These are phyloP conservation scores for Drosophila lini DNA, from an alignment of 1,140 invertebrate genomes.

Conservation along the genomic window DNA sequence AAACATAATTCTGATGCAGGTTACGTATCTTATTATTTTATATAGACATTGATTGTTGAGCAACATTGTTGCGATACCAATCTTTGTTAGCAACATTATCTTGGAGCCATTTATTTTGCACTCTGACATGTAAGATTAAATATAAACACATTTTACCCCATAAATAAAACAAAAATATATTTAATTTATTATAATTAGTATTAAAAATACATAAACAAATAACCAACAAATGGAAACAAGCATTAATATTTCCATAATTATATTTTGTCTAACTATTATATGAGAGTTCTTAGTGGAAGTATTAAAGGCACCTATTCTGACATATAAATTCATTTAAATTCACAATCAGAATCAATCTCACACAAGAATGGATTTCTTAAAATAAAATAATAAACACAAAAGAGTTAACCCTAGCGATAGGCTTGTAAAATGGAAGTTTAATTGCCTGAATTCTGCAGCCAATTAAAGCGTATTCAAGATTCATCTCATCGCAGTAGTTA, in stretches of 20 bases:
- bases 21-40: not conserved
- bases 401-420: not conserved
- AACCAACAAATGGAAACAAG: too few relatives aligned
- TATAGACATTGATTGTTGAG: not conserved
- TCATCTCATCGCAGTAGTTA: constrained; percentile 1
- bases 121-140: not conserved
- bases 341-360: too few relatives aligned
- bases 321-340: too few relatives aligned
- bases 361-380: not conserved
- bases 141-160: not conserved
- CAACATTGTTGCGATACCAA: not conserved
- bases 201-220: too few relatives aligned
- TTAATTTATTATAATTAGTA: too few relatives aligned
- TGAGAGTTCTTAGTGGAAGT: too few relatives aligned
- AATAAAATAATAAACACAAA: not conserved
- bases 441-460: constrained; percentile 11
- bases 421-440: constrained; percentile 1
- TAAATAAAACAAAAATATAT: not conserved
- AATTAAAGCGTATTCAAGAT: constrained; percentile 37
- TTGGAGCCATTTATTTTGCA: not conserved
- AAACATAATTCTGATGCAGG: not conserved
- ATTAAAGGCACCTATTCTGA: too few relatives aligned
- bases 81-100: too few relatives aligned
- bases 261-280: too few relatives aligned
- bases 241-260: too few relatives aligned